Percentiles rank a stretch among this genome's conserved stretches.
These are phyloP conservation scores for Molothrus aeneus DNA, from an alignment of 2,797 vertebrate species.

Conservation along the genomic window DNA sequence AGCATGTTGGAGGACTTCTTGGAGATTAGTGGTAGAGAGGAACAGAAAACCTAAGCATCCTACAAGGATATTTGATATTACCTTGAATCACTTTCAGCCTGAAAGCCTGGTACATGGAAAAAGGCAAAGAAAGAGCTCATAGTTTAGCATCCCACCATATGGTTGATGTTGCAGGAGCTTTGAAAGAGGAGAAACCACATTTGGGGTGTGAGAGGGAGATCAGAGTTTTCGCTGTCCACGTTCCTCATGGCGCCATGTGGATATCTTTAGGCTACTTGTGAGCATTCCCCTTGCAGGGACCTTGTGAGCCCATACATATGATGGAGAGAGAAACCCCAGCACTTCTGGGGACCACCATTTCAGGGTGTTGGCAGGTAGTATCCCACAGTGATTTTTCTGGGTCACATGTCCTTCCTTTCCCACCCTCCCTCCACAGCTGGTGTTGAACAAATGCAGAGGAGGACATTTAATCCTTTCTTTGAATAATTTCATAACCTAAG, in stretches of 20 bases:
- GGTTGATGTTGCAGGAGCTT: not conserved
- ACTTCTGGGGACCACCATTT: not conserved
- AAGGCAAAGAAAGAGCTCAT: not conserved
- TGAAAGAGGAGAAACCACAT: not conserved
- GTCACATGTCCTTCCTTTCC: not conserved
- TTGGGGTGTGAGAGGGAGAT: not conserved
- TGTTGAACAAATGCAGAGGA: conserved; percentile 5
- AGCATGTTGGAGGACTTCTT: not conserved
- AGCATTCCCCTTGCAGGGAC: not conserved
- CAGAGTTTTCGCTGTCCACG: not conserved
- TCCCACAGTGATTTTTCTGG: not conserved
- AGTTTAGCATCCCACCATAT: not conserved
- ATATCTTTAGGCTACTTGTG: accelerated
- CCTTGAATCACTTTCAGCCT: not conserved
- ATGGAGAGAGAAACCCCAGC: not conserved
- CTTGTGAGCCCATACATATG: accelerated
- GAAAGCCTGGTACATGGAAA: not conserved
- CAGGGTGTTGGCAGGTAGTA: not conserved
- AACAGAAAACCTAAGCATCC: not conserved
- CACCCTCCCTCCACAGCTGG: conserved; percentile 35
- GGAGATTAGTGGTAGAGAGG: not conserved
- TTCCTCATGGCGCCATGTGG: not conserved
- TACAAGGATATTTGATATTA: not conserved
- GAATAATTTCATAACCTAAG: conserved; percentile 35
- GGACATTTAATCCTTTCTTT: conserved; percentile 23